These are phyloP conservation scores for Hymenopus coronatus DNA, from an alignment of 2,888 invertebrate species.

Conservation along the genomic window DNA sequence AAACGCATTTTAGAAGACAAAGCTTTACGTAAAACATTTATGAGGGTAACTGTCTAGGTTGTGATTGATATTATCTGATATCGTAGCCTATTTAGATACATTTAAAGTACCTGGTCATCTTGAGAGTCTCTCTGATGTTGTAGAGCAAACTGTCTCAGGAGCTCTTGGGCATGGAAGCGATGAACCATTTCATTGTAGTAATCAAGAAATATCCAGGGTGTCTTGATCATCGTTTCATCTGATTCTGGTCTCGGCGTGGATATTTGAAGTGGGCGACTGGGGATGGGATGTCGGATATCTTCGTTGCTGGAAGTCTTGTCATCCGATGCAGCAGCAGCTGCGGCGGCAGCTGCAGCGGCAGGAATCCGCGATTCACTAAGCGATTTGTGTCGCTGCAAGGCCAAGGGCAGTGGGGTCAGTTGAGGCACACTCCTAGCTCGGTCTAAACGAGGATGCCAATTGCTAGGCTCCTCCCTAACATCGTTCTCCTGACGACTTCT, in stretches of 20 bases:
- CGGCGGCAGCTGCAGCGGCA: background rate
- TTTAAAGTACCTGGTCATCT: conserved; percentile 4
- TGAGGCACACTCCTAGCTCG: conserved; percentile 33
- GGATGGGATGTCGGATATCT: background rate
- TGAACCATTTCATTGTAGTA: conserved; percentile 42
- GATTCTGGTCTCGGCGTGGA: background rate
- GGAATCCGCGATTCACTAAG: conserved; percentile 34
- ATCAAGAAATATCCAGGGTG: conserved; percentile 40
- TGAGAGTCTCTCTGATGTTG: conserved; percentile 35
- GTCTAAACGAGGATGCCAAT: conserved; percentile 22
- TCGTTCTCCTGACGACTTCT: conserved; percentile 23
- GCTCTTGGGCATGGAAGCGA: conserved; percentile 41
- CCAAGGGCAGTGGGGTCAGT: conserved; percentile 25
- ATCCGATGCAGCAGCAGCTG: background rate
- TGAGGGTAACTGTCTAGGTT: too few relatives aligned
- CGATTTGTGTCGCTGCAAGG: conserved; percentile 31
- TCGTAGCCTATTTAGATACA: background rate
- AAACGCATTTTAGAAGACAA: too few relatives aligned
- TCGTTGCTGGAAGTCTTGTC: background rate
- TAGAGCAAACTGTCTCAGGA: conserved; percentile 40
- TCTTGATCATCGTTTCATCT: conserved; percentile 21
- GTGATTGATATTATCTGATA: background rate
- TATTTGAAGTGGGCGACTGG: background rate
- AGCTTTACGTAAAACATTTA: too few relatives aligned
- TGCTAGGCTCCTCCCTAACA: conserved; percentile 15